phyloP scores from a whole-genome alignment of 2,888 invertebrate genomes.

The Cheilosia scutellata region DNA sequence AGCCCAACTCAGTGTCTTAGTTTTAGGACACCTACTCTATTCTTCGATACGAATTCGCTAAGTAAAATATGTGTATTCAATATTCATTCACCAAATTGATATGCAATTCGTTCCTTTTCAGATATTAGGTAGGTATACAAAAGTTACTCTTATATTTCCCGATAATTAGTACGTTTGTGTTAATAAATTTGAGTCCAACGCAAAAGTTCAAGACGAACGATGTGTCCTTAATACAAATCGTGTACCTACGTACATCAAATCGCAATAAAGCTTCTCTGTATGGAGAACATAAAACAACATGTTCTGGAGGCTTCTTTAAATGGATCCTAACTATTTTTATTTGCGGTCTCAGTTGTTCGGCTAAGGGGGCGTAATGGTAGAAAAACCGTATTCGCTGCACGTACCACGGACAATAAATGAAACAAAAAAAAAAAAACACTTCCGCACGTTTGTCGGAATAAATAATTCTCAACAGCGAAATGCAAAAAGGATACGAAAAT shows the following conservation, averaged over 20 bases:
- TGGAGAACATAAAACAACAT: conserved; percentile 45
- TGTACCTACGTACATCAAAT: conserved; percentile 59
- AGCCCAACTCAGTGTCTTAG: too few species aligned
- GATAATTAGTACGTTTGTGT: conserved; percentile 32
- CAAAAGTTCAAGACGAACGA: conserved; percentile 8
- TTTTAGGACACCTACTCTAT: too few species aligned
- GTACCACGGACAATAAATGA: conserved; percentile 68
- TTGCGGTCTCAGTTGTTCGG: conserved; percentile 45
- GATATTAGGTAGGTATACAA: too few species aligned
- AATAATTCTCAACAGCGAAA: conserved; percentile 61
- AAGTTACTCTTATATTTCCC: background rate
- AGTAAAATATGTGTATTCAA: too few species aligned
- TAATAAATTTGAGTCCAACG: conserved; percentile 39
- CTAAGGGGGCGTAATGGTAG: background rate
- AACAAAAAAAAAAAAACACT: conserved; percentile 55
- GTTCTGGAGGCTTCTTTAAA: conserved; percentile 35
- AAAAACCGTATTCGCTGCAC: conserved; percentile 57
- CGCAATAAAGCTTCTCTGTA: conserved; percentile 35
- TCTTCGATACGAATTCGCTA: too few species aligned
- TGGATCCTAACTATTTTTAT: conserved; percentile 65
- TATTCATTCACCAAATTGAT: too few species aligned
- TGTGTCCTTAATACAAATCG: conserved; percentile 54
- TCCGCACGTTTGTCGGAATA: conserved; percentile 74
- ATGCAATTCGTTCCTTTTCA: too few species aligned
- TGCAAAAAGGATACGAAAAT: conserved; percentile 49